Conservation (phyloP, 2,797 vertebrate species). For the Eurystomus glaucurus region DNA sequence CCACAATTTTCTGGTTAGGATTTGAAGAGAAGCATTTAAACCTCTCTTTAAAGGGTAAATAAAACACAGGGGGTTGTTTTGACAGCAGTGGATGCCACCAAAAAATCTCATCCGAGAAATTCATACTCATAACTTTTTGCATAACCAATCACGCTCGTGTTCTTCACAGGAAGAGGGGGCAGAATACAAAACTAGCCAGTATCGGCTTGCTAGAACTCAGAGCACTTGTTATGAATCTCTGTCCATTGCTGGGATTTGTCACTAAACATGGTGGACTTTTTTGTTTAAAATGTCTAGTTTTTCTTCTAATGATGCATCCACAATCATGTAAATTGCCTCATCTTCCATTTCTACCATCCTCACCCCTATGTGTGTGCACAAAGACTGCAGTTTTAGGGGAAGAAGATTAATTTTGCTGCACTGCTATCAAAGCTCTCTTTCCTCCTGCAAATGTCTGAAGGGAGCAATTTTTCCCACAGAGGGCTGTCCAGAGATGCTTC, state of each 20-base stretch:
- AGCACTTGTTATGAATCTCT: not conserved
- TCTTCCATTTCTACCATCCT: not conserved
- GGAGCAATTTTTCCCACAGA: not conserved
- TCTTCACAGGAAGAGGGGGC: not conserved
- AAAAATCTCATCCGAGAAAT: not conserved
- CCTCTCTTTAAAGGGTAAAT: not conserved
- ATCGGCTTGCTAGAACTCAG: not conserved
- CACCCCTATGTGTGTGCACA: accelerated
- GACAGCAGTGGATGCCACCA: not conserved
- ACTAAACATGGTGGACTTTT: not conserved
- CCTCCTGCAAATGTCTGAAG: not conserved
- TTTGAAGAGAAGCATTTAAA: not conserved
- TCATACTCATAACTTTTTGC: not conserved
- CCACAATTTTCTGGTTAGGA: not conserved
- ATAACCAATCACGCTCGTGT: not conserved
- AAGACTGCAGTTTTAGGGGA: not conserved
- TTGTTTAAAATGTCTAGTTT: not conserved
- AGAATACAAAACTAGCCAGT: not conserved
- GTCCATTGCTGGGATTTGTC: not conserved
- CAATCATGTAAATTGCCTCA: not conserved
- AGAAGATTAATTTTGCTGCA: not conserved
- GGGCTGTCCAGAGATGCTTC: not conserved
- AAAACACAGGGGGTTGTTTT: not conserved
- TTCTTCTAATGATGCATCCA: not conserved
- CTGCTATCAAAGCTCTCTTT: not conserved